Base-by-base conservation (phyloP, 1,140 invertebrate species). In the Acromyrmex echinatior region DNA sequence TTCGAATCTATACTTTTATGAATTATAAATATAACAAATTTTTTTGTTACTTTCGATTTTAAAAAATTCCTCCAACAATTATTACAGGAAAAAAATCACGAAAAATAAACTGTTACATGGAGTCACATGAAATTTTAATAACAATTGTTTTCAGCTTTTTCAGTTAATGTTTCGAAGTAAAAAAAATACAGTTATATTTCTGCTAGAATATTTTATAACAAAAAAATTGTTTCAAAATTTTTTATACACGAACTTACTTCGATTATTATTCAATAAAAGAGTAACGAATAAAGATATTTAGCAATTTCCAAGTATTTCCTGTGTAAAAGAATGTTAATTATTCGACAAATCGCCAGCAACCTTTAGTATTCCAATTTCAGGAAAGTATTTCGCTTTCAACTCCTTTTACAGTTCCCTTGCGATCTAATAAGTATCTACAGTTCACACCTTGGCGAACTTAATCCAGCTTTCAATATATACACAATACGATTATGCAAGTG, bases 381-480 rank as follows among this genome's bases (percentile, higher is more conserved):
- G 0, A 10, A 6, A 18, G 25, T 18, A 39, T 16, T 76, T 31
- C 28, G 31, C 21, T 73, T 51, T 71, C n/a, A 51, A 25, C 7
- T 28, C 21, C 68, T 71, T 39, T 76, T 56, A 76, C 28, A 31
- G 53, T 21, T n/a, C 31, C n/a, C 51, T 60, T 56, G 3, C 31
- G 4, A 5, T 6, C 16, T 56, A 76, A 74, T 74, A 74, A 28
- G 28, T 76, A n/a, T 76, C 73, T 60, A 12, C 10, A 31, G 31
- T 58, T 76, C 31, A 28, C 28, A 58, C 12, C 53, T 76, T 58
- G 21, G 53, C 18, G 12, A 76, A 76, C 18, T 28, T 58, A 76
- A 76, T 76, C 31, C 28, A 35, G 12, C n/a, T 76, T n/a, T 60
- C 12, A 35, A n/a, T 56, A 4, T 12, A 39, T 12, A 3, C 39